These are phyloP conservation scores for Dryococelus australis DNA, from an alignment of 2,888 invertebrate species.

Conservation along the genomic window DNA sequence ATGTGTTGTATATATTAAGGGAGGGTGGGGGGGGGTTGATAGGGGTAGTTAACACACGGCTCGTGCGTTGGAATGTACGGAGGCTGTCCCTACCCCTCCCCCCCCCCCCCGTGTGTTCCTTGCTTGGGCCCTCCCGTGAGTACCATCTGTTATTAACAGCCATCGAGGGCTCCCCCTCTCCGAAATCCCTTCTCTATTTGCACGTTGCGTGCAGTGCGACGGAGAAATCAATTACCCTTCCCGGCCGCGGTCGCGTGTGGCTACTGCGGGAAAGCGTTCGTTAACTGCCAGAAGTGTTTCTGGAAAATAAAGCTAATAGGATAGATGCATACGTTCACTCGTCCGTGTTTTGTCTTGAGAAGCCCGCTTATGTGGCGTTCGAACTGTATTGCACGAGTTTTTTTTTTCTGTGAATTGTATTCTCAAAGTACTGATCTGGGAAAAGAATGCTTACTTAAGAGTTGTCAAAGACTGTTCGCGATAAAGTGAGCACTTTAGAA, in stretches of 20 bases:
- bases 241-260: too few species aligned
- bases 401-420: too few species aligned
- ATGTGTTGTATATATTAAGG: neutral
- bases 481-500: too few species aligned
- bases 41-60: neutral
- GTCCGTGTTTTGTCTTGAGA: too few species aligned
- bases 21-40: neutral
- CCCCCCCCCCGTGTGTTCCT: neutral
- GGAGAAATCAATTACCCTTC: neutral
- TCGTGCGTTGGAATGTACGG: neutral
- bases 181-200: neutral
- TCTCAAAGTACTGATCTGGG: too few species aligned
- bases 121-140: too few species aligned
- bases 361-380: too few species aligned
- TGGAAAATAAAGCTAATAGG: too few species aligned
- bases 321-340: too few species aligned
- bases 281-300: neutral
- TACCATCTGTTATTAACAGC: slow-evolving; percentile 8
- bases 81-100: neutral
- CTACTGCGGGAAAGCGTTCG: neutral
- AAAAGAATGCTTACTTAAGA: too few species aligned
- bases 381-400: too few species aligned
- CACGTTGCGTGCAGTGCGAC: neutral
- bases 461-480: too few species aligned
- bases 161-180: neutral